Evolutionary conservation across 1,140 invertebrate species (phyloP).

Genomic region (Venustaconcha ellipsiformis): DNA sequence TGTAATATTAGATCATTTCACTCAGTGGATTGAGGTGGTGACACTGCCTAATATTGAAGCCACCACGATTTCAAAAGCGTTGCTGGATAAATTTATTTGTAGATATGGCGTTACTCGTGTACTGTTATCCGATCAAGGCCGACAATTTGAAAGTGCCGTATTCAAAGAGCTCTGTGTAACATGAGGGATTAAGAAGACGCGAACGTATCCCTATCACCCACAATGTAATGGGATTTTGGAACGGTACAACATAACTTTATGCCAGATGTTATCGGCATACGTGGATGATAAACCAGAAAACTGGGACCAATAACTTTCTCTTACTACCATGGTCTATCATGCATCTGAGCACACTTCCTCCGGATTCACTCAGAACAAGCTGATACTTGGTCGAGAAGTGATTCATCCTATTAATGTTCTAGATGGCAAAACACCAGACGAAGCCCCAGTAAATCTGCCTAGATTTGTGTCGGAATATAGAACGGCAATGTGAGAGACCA

Average conservation of each 20-base stretch:
- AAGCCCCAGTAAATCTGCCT: too few relatives aligned
- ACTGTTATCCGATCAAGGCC: slow-evolving; percentile 62
- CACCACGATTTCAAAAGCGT: slow-evolving; percentile 51
- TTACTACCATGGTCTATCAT: too few relatives aligned
- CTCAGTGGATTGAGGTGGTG: slow-evolving; percentile 43
- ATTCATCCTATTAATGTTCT: too few relatives aligned
- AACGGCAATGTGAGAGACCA: too few relatives aligned
- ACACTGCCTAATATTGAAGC: slow-evolving; percentile 46
- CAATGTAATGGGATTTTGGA: slow-evolving; percentile 2
- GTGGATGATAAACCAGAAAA: too few relatives aligned
- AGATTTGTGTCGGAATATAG: too few relatives aligned
- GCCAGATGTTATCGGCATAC: slow-evolving; percentile 2
- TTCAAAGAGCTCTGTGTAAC: slow-evolving; percentile 20
- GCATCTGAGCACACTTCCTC: too few relatives aligned
- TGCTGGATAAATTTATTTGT: slow-evolving; percentile 58
- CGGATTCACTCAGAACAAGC: too few relatives aligned
- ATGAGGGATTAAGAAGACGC: slow-evolving; percentile 25
- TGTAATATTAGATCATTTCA: slow-evolving; percentile 46
- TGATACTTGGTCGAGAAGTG: too few relatives aligned
- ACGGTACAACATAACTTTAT: not conserved
- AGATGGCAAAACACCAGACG: too few relatives aligned
- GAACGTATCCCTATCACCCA: not conserved
- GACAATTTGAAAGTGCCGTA: slow-evolving; percentile 28
- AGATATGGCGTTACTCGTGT: slow-evolving; percentile 61
- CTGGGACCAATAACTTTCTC: too few relatives aligned